phyloP scores from a whole-genome alignment of 2,888 invertebrate species.

The Calephelis perditalis region DNA sequence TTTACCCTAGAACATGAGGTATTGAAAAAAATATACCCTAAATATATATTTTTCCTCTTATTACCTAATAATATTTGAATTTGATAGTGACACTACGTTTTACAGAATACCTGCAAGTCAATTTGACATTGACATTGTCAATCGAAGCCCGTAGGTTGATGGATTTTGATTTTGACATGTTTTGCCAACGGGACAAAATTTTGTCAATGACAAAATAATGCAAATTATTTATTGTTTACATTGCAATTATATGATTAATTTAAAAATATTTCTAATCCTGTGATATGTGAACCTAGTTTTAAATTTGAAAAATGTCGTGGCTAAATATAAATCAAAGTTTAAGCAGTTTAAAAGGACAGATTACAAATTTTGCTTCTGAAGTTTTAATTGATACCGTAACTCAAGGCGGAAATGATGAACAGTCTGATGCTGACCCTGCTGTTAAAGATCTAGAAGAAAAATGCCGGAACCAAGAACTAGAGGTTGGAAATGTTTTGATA shows the following conservation, averaged over 20 bases:
- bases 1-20: too few relatives aligned
- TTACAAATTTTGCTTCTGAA: slow-evolving; percentile 92
- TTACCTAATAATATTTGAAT: too few relatives aligned
- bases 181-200: slow-evolving; percentile 75
- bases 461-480: slow-evolving; percentile 78
- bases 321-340: slow-evolving; percentile 82
- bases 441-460: slow-evolving; percentile 74
- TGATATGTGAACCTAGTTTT: slow-evolving; percentile 50
- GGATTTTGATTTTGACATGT: slow-evolving; percentile 43
- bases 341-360: slow-evolving; percentile 89
- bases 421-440: slow-evolving; percentile 39
- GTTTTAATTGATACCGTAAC: slow-evolving; percentile 87
- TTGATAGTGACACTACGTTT: too few relatives aligned
- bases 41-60: too few relatives aligned
- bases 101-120: too few relatives aligned
- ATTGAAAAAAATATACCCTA: too few relatives aligned
- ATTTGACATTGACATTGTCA: too few relatives aligned
- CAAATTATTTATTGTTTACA: slow-evolving; percentile 67
- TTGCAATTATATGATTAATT: slow-evolving; percentile 40
- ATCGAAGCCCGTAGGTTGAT: too few relatives aligned
- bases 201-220: slow-evolving; percentile 71
- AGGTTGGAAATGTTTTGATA: slow-evolving; percentile 57
- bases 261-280: slow-evolving; percentile 35
- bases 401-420: slow-evolving; percentile 54
- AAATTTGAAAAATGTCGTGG: slow-evolving; percentile 80